Evolutionary conservation across 2,888 invertebrate genomes (phyloP).

Genomic region (Xylophagus ater): DNA sequence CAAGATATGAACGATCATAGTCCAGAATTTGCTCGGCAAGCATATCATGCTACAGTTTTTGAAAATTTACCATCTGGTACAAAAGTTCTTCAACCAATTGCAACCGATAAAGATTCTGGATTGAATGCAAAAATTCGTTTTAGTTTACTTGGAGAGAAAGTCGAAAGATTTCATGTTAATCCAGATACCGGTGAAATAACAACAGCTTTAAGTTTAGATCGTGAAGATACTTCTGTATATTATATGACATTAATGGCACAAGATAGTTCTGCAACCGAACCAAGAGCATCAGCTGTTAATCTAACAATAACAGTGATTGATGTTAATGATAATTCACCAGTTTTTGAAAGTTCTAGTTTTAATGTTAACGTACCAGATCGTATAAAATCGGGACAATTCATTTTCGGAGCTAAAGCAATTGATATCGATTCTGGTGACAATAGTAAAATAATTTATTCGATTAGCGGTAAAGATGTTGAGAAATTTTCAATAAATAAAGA

Average conservation of each 20-base stretch:
- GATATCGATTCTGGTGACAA: constrained; percentile 76
- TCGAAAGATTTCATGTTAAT: constrained; percentile 69
- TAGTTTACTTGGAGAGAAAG: constrained; percentile 69
- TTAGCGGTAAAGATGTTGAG: constrained; percentile 65
- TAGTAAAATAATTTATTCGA: constrained; percentile 65
- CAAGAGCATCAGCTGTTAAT: constrained; percentile 70
- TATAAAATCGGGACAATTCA: constrained; percentile 69
- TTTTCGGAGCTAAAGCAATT: constrained; percentile 78
- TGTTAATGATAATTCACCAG: constrained; percentile 77
- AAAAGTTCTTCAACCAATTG: constrained; percentile 63
- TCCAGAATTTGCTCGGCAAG: constrained; percentile 74
- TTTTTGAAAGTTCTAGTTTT: constrained; percentile 62
- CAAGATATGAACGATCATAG: constrained; percentile 92
- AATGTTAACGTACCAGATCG: constrained; percentile 74
- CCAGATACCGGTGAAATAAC: constrained; percentile 66
- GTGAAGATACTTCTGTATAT: constrained; percentile 67
- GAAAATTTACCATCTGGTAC: constrained; percentile 77
- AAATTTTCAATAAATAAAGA: constrained; percentile 66
- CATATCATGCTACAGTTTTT: constrained; percentile 62
- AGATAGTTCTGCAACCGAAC: constrained; percentile 79
- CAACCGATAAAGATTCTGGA: constrained; percentile 72
- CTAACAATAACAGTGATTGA: constrained; percentile 68
- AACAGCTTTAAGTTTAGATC: constrained; percentile 60
- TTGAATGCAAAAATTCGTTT: constrained; percentile 81
- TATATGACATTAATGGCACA: constrained; percentile 76